phyloP scores from a whole-genome alignment of 2,888 invertebrate species.

The Schizotus pectinicornis region DNA sequence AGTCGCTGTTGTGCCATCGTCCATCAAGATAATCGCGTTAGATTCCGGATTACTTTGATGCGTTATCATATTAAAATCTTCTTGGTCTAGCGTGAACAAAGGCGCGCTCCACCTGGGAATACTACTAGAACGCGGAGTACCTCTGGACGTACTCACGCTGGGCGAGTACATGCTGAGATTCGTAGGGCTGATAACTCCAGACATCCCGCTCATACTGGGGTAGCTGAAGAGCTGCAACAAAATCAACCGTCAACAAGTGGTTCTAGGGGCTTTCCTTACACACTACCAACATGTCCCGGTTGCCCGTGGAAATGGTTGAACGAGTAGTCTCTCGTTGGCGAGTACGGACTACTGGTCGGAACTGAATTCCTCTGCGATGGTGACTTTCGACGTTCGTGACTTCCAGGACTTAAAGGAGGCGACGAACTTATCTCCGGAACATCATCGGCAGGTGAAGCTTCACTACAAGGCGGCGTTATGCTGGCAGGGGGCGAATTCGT shows the following conservation, averaged over 20 bases:
- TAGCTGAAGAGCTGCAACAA: conserved; percentile 86
- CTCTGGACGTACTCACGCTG: conserved; percentile 72
- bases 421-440: conserved; percentile 56
- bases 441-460: conserved; percentile 56
- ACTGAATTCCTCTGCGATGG: conserved; percentile 54
- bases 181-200: conserved; percentile 88
- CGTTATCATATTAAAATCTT: conserved; percentile 94
- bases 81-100: conserved; percentile 85
- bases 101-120: conserved; percentile 82
- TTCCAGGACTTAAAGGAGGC: conserved; percentile 56
- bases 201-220: conserved; percentile 84
- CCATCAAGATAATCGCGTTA: conserved; percentile 77
- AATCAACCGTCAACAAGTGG: conserved; percentile 35
- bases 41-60: conserved; percentile 67
- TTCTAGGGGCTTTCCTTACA: conserved; percentile 48
- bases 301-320: conserved; percentile 95
- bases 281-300: conserved; percentile 76
- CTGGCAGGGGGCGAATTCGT: conserved; percentile 70
- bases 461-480: conserved; percentile 63
- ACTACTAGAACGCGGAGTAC: conserved; percentile 67
- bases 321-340: conserved; percentile 65
- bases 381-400: conserved; percentile 54
- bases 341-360: conserved; percentile 52
- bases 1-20: conserved; percentile 64
- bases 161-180: conserved; percentile 85